These are phyloP conservation scores for Malacoraja senta DNA, from an alignment of 2,797 vertebrate species.

Conservation along the genomic window DNA sequence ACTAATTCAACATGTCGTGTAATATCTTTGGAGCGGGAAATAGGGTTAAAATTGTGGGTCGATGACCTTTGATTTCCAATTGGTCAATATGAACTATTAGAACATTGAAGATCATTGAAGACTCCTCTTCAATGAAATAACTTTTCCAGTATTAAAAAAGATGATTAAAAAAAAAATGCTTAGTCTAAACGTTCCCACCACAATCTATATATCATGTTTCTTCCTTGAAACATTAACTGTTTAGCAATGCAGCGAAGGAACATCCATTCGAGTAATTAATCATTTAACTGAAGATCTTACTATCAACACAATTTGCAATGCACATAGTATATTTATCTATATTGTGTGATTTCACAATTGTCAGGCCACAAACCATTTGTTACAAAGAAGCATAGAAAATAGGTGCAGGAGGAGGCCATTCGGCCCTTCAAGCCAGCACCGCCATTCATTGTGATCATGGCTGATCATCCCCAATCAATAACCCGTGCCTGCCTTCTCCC, in stretches of 20 bases:
- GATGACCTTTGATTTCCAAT: neutral
- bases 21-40: neutral
- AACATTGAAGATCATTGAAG: neutral
- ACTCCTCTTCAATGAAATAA: neutral
- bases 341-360: constrained; percentile 6
- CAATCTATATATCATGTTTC: neutral
- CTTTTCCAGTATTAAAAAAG: neutral
- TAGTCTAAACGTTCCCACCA: neutral
- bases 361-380: neutral
- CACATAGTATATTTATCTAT: neutral
- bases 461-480: no score
- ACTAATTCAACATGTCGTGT: neutral
- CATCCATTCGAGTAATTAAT: constrained; percentile 1
- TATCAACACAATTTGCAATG: constrained; percentile 8
- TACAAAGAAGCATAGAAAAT: no score
- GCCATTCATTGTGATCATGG: no score
- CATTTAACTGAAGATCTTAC: neutral
- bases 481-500: no score
- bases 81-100: neutral
- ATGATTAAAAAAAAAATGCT: neutral
- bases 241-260: neutral
- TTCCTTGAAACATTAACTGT: neutral
- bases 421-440: no score
- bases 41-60: neutral
- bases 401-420: no score